Evolutionary conservation across 1,140 invertebrate genomes (phyloP).

Genomic region (Leptopilina clavipes): DNA sequence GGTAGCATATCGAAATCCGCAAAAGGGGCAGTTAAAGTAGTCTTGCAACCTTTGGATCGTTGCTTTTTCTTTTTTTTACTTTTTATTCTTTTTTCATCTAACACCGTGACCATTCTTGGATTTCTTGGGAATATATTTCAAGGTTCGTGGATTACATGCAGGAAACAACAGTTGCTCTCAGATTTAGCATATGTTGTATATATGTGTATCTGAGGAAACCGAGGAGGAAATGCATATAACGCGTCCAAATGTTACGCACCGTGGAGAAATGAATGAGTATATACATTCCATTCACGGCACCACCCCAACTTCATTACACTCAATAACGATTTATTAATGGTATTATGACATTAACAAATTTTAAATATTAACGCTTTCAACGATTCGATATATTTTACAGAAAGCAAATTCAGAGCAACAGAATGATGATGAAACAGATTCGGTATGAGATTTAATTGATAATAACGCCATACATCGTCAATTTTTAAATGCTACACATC

Average conservation of each 20-base stretch:
- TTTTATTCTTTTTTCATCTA: constrained; percentile 29
- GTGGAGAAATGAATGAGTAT: constrained; percentile 64
- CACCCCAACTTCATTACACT: constrained; percentile 46
- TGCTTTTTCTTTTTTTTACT: constrained; percentile 34
- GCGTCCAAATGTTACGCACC: constrained; percentile 45
- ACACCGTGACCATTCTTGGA: constrained; percentile 44
- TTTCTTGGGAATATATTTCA: constrained; percentile 70
- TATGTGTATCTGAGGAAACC: constrained; percentile 52
- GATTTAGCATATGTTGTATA: constrained; percentile 67
- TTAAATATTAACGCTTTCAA: no score
- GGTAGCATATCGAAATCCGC: constrained; percentile 39
- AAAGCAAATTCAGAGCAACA: no score
- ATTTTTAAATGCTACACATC: no score
- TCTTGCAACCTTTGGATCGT: constrained; percentile 42
- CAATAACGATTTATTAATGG: neutral
- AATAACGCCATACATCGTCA: no score
- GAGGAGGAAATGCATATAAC: constrained; percentile 47
- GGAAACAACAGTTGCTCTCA: constrained; percentile 70
- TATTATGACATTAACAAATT: no score
- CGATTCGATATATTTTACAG: no score
- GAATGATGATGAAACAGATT: no score
- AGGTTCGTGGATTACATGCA: constrained; percentile 65
- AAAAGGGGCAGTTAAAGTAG: constrained; percentile 51
- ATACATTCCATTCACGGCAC: constrained; percentile 62
- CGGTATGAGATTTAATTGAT: no score